phyloP scores from a whole-genome alignment of 2,888 invertebrate species.

The Tiliacea aurago region DNA sequence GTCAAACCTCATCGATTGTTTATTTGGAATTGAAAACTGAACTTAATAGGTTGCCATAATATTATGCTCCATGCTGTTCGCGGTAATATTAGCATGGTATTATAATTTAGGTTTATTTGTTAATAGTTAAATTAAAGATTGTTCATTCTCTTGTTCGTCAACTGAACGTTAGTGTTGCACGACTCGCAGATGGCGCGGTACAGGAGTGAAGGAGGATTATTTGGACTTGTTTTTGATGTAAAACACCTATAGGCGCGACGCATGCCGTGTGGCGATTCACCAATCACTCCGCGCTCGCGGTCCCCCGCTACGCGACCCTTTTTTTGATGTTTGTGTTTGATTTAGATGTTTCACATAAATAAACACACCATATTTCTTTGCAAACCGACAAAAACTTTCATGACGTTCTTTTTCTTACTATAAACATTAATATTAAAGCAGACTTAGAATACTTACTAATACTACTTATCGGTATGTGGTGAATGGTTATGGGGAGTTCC shows the following conservation, averaged over 20 bases:
- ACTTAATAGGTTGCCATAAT: conserved; percentile 1
- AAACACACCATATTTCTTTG: background rate
- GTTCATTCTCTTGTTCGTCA: conserved; percentile 19
- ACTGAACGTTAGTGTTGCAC: conserved; percentile 15
- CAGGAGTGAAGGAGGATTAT: background rate
- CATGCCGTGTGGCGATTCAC: no score
- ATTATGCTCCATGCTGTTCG: background rate
- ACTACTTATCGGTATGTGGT: background rate
- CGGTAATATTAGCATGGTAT: background rate
- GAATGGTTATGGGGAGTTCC: background rate
- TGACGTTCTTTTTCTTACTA: background rate
- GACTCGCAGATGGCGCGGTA: background rate
- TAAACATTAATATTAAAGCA: background rate
- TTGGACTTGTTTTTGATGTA: no score
- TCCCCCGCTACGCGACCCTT: no score
- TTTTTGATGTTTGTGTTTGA: no score
- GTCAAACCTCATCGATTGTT: conserved; percentile 3
- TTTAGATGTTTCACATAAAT: no score
- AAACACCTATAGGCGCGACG: no score
- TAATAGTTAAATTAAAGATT: conserved; percentile 11
- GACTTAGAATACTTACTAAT: background rate
- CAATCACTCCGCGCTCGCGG: no score
- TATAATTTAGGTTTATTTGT: conserved; percentile 9
- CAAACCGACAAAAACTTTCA: background rate
- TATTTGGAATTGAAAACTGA: background rate